These are phyloP conservation scores for Lasaia peninsularis DNA, from an alignment of 1,140 invertebrate species.

Conservation along the genomic window DNA sequence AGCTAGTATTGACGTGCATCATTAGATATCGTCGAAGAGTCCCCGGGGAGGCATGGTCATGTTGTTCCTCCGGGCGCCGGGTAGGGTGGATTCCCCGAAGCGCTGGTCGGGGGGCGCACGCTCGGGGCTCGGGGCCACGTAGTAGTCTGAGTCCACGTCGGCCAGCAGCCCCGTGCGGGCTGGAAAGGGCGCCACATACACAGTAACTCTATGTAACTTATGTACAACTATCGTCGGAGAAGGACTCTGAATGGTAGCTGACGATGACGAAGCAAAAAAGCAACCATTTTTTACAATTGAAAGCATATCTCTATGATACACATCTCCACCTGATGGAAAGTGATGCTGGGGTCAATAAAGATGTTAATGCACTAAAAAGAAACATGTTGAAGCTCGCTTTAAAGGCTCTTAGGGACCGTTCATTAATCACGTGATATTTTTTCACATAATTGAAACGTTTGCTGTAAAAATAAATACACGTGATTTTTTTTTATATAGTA, in stretches of 20 bases:
- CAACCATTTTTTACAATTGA: too few species aligned
- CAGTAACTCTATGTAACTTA: conserved; percentile 49
- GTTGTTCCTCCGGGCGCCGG: conserved; percentile 70
- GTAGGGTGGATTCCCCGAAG: conserved; percentile 79
- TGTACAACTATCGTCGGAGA: not conserved
- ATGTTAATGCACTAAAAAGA: too few species aligned
- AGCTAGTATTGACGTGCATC: conserved; percentile 3
- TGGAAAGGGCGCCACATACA: conserved; percentile 65
- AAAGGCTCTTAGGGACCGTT: too few species aligned
- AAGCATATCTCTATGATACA: too few species aligned
- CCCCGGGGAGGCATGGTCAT: conserved; percentile 84
- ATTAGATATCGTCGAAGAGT: conserved; percentile 86
- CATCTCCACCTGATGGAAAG: too few species aligned
- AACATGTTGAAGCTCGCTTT: too few species aligned
- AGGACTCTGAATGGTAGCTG: not conserved
- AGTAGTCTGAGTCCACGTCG: conserved; percentile 73
- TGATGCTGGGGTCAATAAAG: too few species aligned
- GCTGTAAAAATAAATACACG: too few species aligned
- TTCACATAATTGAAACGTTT: too few species aligned
- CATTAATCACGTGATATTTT: too few species aligned
- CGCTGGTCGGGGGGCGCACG: conserved; percentile 68
- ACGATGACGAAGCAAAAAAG: not conserved
- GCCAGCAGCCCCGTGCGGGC: conserved; percentile 74
- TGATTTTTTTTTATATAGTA: too few species aligned
- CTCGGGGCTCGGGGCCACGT: conserved; percentile 64